Conservation (phyloP, 2,113 vertebrate genomes). For the Lates calcarifer region DNA sequence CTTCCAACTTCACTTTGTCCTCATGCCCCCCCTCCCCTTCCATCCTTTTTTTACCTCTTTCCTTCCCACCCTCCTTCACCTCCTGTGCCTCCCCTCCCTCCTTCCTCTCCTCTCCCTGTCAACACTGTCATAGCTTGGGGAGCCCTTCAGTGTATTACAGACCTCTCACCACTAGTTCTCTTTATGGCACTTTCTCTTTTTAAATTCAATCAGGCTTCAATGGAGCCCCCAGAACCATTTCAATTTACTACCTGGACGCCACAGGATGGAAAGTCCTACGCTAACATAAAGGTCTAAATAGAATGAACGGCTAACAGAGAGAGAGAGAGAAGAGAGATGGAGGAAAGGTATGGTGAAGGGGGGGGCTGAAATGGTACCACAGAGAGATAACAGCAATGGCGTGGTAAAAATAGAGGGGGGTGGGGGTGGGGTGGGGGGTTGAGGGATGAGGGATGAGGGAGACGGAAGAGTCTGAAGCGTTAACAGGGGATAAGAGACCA, state of each 20-base stretch:
- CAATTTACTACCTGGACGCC: slow-evolving; percentile 75
- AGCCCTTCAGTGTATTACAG: slow-evolving; percentile 72
- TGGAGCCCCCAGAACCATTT: slow-evolving; percentile 77
- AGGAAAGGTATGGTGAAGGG: slow-evolving; percentile 43
- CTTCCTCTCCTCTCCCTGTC: slow-evolving; percentile 36
- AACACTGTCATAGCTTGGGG: slow-evolving; percentile 66
- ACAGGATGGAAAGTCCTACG: slow-evolving; percentile 71
- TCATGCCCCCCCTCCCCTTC: background rate
- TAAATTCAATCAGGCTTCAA: slow-evolving; percentile 79
- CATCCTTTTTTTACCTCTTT: background rate
- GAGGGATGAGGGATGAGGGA: slow-evolving; percentile 58
- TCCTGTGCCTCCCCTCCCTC: slow-evolving; percentile 1
- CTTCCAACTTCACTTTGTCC: slow-evolving; percentile 35
- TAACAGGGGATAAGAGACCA: slow-evolving; percentile 54
- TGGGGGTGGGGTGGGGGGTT: slow-evolving; percentile 41
- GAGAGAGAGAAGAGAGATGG: slow-evolving; percentile 41
- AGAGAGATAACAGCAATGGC: slow-evolving; percentile 68
- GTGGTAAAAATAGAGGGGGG: slow-evolving; percentile 72
- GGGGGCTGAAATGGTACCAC: slow-evolving; percentile 52
- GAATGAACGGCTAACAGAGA: slow-evolving; percentile 49
- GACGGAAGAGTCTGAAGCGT: slow-evolving; percentile 60
- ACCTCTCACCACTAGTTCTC: slow-evolving; percentile 74
- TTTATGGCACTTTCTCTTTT: slow-evolving; percentile 77
- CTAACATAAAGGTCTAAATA: slow-evolving; percentile 74
- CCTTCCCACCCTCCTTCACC: slow-evolving; percentile 22